Conservation (phyloP, 2,113 vertebrate genomes). For the Pygoscelis adeliae region DNA sequence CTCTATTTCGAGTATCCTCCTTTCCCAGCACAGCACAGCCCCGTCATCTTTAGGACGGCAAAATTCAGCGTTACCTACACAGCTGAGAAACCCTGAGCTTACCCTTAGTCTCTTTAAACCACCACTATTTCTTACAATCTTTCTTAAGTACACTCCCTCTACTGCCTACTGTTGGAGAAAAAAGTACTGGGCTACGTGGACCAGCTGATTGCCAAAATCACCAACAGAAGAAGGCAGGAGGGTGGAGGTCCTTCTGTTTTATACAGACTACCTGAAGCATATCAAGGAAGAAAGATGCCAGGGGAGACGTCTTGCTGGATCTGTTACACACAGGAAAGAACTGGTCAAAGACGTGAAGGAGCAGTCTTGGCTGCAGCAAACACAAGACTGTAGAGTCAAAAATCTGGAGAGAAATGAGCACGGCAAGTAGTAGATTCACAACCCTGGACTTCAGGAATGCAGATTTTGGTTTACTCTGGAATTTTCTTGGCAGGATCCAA, state of each 20-base stretch:
- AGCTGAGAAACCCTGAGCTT: neutral
- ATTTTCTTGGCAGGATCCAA: neutral
- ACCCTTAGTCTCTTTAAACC: neutral
- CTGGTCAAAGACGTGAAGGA: neutral
- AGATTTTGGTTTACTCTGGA: neutral
- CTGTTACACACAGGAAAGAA: neutral
- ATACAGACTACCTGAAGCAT: neutral
- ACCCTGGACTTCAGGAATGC: neutral
- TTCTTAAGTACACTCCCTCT: neutral
- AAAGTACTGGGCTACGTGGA: neutral
- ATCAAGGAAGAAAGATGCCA: neutral
- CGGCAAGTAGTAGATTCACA: neutral
- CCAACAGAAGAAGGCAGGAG: neutral
- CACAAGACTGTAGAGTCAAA: neutral
- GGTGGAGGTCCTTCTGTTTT: neutral
- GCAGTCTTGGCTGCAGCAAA: neutral
- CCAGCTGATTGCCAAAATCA: neutral
- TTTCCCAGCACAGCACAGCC: neutral
- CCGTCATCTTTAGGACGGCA: neutral
- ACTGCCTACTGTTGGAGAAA: neutral
- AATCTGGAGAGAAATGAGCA: neutral
- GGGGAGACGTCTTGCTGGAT: neutral
- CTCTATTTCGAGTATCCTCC: neutral
- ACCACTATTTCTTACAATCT: neutral
- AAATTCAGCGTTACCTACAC: neutral